phyloP scores from a whole-genome alignment of 2,797 vertebrate species.

The Falco peregrinus region DNA sequence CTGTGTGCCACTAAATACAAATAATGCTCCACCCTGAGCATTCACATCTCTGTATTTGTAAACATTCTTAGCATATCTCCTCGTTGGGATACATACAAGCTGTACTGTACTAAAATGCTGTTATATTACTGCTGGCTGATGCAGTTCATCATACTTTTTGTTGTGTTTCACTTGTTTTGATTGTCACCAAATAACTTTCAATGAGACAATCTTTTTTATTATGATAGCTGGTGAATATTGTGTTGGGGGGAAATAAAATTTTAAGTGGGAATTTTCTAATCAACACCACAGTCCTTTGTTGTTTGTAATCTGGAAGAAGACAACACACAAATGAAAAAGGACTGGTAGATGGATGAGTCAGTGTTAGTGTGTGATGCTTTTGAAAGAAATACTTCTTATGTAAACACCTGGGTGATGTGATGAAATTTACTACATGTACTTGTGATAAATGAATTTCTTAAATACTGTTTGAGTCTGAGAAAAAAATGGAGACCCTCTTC shows the following conservation, averaged over 20 bases:
- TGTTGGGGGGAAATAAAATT: neutral
- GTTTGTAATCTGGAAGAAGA: neutral
- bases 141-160: neutral
- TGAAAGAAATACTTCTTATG: neutral
- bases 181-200: neutral
- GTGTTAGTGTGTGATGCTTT: neutral
- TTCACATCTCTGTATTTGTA: neutral
- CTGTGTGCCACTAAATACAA: neutral
- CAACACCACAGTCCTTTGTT: neutral
- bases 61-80: neutral
- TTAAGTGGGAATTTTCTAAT: neutral
- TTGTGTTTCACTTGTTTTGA: neutral
- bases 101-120: neutral
- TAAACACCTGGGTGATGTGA: neutral
- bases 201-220: neutral
- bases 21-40: neutral
- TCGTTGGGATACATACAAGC: conserved; percentile 7
- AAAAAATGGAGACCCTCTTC: neutral
- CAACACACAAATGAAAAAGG: neutral
- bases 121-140: neutral
- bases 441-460: neutral
- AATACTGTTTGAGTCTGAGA: neutral
- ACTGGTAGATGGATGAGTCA: neutral
- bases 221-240: neutral
- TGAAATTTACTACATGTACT: neutral